Evolutionary conservation across 2,113 vertebrate species (phyloP).

Genomic region (Toxotes chatareus): DNA sequence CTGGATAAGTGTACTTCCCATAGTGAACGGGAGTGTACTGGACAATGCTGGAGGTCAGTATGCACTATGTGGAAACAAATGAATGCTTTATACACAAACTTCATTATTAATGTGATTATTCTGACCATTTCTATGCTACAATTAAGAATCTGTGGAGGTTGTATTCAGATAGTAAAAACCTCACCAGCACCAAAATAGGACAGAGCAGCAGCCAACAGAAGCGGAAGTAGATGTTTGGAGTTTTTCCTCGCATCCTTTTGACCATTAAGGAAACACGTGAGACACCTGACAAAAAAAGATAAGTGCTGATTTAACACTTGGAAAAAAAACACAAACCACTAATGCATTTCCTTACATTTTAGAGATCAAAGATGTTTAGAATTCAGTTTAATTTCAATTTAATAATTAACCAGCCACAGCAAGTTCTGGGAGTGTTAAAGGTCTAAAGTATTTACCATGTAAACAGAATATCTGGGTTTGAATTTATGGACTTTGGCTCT

Average conservation of each 20-base stretch:
- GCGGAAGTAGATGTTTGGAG: constrained; percentile 78
- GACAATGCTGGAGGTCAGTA: constrained; percentile 79
- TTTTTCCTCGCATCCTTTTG: constrained; percentile 77
- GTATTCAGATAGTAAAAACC: constrained; percentile 22
- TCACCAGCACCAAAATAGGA: constrained; percentile 82
- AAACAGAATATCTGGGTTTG: background rate
- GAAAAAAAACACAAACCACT: background rate
- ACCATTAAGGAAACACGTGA: constrained; percentile 74
- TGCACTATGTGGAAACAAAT: constrained; percentile 64
- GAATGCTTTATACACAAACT: background rate
- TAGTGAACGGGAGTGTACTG: constrained; percentile 81
- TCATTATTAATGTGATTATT: background rate
- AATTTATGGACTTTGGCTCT: constrained; percentile 7
- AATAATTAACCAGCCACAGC: background rate
- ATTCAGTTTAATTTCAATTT: background rate
- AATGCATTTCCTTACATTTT: background rate
- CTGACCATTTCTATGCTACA: background rate
- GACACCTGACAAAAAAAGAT: constrained; percentile 68
- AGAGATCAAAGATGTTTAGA: background rate
- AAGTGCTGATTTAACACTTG: constrained; percentile 3
- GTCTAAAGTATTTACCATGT: background rate
- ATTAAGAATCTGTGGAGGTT: background rate
- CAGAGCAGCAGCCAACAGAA: constrained; percentile 79
- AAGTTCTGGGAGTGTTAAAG: background rate
- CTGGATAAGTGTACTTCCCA: constrained; percentile 79